A percentile compares a stretch with the other conserved stretches of the same genome.
These are phyloP conservation scores for Drosophila sulfurigaster DNA, from an alignment of 1,140 invertebrate genomes.

Conservation along the genomic window DNA sequence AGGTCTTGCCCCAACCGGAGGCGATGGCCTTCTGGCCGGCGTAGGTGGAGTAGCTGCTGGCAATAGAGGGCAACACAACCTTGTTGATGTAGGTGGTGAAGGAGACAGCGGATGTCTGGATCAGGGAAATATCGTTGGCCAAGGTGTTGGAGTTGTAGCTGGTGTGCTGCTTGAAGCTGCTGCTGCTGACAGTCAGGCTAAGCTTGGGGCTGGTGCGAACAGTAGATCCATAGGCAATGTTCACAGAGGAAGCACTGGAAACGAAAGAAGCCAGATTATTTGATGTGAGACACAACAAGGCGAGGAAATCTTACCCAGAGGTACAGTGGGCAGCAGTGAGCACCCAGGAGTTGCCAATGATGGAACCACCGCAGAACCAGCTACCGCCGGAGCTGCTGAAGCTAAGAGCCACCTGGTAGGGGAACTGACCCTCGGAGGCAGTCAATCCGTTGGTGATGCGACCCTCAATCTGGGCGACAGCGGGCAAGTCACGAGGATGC, in stretches of 20 bases:
- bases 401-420: conserved; percentile 85
- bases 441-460: conserved; percentile 75
- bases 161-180: conserved; percentile 52
- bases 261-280: background rate
- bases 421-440: conserved; percentile 85
- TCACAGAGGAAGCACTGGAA: conserved; percentile 57
- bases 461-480: conserved; percentile 52
- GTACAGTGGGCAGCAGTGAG: conserved; percentile 88
- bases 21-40: conserved; percentile 52
- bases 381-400: conserved; percentile 74
- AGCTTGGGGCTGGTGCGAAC: conserved; percentile 51
- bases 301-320: conserved; percentile 36
- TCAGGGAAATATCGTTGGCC: conserved; percentile 67
- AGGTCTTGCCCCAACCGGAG: conserved; percentile 69
- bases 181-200: conserved; percentile 48
- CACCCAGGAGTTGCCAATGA: conserved; percentile 86
- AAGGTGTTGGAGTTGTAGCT: conserved; percentile 58
- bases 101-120: conserved; percentile 37
- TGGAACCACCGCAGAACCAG: conserved; percentile 87
- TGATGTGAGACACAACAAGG: background rate
- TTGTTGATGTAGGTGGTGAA: conserved; percentile 44
- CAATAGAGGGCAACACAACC: conserved; percentile 43
- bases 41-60: conserved; percentile 62
- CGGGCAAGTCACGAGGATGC: conserved; percentile 61
- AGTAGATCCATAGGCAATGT: conserved; percentile 61